These are phyloP conservation scores for Coryphaenoides rupestris DNA, from an alignment of 2,113 vertebrate species.

Conservation along the genomic window DNA sequence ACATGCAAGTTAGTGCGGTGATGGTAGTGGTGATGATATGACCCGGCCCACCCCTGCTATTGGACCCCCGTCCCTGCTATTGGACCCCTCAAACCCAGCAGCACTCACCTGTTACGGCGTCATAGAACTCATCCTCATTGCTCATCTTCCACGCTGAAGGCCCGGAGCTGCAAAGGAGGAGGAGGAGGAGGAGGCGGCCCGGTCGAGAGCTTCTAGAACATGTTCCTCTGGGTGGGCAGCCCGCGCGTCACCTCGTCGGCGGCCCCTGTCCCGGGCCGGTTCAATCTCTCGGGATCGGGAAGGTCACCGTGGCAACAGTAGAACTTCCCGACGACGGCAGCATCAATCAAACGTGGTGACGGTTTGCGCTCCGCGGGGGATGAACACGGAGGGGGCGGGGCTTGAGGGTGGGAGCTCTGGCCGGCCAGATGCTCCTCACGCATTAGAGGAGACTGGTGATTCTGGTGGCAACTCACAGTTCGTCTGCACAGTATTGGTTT, in stretches of 20 bases:
- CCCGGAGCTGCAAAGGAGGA: slow-evolving; percentile 20
- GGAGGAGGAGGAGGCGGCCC: slow-evolving; percentile 26
- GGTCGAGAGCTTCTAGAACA: slow-evolving; percentile 65
- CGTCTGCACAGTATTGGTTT: too few relatives aligned
- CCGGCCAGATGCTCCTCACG: too few relatives aligned
- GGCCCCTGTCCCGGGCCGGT: slow-evolving; percentile 19
- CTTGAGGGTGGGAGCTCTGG: too few relatives aligned
- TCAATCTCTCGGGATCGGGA: slow-evolving; percentile 18
- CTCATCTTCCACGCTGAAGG: slow-evolving; percentile 79
- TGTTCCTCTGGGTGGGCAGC: slow-evolving; percentile 46
- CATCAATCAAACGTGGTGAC: not conserved
- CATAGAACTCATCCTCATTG: slow-evolving; percentile 95
- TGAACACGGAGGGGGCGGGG: too few relatives aligned
- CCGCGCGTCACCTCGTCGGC: too few relatives aligned
- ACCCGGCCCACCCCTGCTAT: too few relatives aligned
- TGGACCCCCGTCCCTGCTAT: too few relatives aligned
- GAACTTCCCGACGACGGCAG: slow-evolving; percentile 1
- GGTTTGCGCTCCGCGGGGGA: not conserved
- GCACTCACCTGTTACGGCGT: slow-evolving; percentile 88
- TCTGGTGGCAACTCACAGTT: too few relatives aligned
- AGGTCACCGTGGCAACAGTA: slow-evolving; percentile 20
- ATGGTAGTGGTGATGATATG: too few relatives aligned
- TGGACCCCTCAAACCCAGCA: too few relatives aligned
- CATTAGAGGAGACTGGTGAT: too few relatives aligned
- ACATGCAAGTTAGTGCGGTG: too few relatives aligned